Conservation (phyloP, 2,113 vertebrate species). For the Bujurquina vittata region DNA sequence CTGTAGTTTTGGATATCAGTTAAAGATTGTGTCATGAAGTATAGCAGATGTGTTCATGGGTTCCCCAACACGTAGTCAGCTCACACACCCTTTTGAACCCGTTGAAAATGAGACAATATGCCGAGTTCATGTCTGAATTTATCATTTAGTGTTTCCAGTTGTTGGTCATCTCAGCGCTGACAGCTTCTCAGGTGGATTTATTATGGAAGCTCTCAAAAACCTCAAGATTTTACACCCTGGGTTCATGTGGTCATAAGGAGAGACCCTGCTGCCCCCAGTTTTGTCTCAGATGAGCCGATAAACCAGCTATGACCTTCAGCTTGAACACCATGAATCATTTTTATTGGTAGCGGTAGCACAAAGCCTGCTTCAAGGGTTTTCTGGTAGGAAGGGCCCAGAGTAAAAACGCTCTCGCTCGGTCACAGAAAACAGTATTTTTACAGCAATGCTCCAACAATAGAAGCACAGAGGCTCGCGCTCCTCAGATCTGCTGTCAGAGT, state of each 20-base stretch:
- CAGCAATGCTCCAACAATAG: not conserved
- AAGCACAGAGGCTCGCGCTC: not conserved
- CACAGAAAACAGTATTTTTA: not conserved
- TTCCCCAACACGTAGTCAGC: too few relatives aligned
- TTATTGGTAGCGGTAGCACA: not conserved
- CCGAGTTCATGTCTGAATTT: too few relatives aligned
- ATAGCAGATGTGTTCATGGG: too few relatives aligned
- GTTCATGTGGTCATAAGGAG: not conserved
- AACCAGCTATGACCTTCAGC: not conserved
- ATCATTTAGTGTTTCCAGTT: too few relatives aligned
- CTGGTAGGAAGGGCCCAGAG: not conserved
- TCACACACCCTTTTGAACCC: too few relatives aligned
- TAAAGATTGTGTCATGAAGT: too few relatives aligned
- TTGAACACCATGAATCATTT: not conserved
- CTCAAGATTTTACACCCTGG: not conserved
- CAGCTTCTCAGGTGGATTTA: not conserved
- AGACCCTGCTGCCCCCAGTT: not conserved
- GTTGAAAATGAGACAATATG: too few relatives aligned
- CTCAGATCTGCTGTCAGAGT: conserved; percentile 2
- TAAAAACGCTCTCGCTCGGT: not conserved
- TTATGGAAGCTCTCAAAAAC: not conserved
- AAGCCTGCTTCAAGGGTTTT: not conserved
- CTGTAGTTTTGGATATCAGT: too few relatives aligned
- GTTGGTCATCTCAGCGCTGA: too few relatives aligned
- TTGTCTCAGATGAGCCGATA: not conserved